Base-by-base conservation (phyloP, 2,797 vertebrate genomes). In the Amazona ochrocephala region DNA sequence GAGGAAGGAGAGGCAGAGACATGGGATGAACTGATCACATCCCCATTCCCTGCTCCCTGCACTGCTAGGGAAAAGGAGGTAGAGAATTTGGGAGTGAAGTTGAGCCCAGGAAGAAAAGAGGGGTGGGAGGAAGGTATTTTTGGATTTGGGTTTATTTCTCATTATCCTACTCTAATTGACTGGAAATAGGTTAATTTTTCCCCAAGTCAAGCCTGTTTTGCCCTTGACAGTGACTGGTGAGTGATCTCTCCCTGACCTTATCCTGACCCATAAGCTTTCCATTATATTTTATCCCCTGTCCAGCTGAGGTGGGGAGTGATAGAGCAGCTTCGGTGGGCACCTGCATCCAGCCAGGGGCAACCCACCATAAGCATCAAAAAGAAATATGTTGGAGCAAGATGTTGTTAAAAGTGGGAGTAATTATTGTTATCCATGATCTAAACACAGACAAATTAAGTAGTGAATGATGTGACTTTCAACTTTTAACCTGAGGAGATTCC, bases 401-500 rank as follows among this genome's bases (percentile, higher is more conserved):
- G 0, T 11, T 18, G 47, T 81, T 93, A 62, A 68, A 91, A 91
- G 73, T 44, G 62, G 76, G 91, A 87, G 32, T 39, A 73, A 47
- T 85, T 87, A 78, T 50, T 94, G 58, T 84, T 84, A 78, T 58
- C 32, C 42, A 61, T 7, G n/a, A 92, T 76, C 24, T 81, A 87
- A 93, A 73, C n/a, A 47, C 16, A 88, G 66, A 58, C 73, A 93
- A 84, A 90, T 50, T 86, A 79, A 87, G 37, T 17, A 78, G 67
- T 23, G 51, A 87, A 81, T 86, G 39, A 91, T 3, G 16, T 1
- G 19, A 79, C 47, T 88, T 84, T 30, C 50, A 81, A 34, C 73
- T 93, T 91, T 78, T 66, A 89, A 89, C 74, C 66, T 93, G 81
- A 93, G 61, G 72, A 93, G 85, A 84, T 90, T 92, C 76, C 94